Conservation (phyloP, 2,797 vertebrate species). For the Bovichtus diacanthus region DNA sequence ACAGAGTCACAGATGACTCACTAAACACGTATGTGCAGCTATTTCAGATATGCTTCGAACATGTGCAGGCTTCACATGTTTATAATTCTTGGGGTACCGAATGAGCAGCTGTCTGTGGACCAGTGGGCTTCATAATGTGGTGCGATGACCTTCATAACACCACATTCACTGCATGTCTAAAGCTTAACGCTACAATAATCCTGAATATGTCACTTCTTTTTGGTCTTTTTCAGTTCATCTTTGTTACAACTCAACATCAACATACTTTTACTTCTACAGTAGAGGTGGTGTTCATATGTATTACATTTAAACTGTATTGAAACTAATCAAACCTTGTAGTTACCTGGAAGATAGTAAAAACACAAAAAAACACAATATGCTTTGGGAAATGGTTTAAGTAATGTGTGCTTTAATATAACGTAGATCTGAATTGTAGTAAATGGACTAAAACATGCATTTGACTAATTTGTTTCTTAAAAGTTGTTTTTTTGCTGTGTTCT, state of each 20-base stretch:
- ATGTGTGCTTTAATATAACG: not conserved
- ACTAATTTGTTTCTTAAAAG: not conserved
- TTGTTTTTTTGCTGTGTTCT: not conserved
- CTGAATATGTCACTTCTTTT: not conserved
- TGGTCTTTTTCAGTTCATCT: not conserved
- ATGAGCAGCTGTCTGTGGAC: slow-evolving; percentile 64
- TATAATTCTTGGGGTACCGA: slow-evolving; percentile 37
- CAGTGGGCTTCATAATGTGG: slow-evolving; percentile 10
- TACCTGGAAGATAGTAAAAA: not conserved
- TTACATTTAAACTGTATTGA: not conserved
- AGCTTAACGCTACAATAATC: not conserved
- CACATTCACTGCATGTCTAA: not conserved
- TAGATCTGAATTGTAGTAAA: not conserved
- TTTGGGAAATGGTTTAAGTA: not conserved
- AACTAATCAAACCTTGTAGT: not conserved
- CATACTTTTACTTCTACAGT: not conserved
- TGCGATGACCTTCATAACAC: slow-evolving; percentile 1
- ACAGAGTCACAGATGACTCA: slow-evolving; percentile 40
- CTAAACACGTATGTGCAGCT: slow-evolving; percentile 45
- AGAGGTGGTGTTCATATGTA: not conserved
- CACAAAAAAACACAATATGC: not conserved
- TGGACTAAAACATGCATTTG: not conserved
- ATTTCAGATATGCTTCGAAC: slow-evolving; percentile 55
- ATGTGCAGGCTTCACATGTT: slow-evolving; percentile 50
- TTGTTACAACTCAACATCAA: not conserved